Evolutionary conservation across 2,888 invertebrate species (phyloP), one percentile per base, ranked within the genome.

Genomic region (Chaitophorus viminalis): DNA sequence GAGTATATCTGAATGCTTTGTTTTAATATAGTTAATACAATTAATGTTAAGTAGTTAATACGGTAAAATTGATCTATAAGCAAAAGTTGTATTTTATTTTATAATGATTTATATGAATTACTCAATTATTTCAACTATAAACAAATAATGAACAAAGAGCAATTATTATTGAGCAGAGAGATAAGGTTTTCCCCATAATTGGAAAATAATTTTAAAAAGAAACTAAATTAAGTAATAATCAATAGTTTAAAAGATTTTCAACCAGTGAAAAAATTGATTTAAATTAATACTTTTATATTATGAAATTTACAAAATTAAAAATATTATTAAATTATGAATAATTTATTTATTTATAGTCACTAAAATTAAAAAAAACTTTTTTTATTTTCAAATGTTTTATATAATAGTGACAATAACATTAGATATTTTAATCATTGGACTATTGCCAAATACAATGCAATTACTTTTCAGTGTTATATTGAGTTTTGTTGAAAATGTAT

Each of bases 361-460:
- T 68, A 8, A 68, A 70, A 29, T 11, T 36, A 29, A 9, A 74
- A 82, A 82, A 68, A 31, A 39, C 21, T 31, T 68, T 60, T 82
- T 29, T 39, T 29, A 29, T 74, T 82, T 82, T 74, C 1, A 52
- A 82, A 82, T 75, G 11, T 60, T 75, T 83, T 29, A 60, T 39
- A 29, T 29, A 82, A 82, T 54, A 74, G 54, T 18, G 11, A 36
- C 33, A 82, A 82, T n/a, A 82, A 82, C 18, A 54, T n/a, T 74
- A 60, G 83, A 83, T 83, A 83, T 83, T 83, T 83, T 75, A 60
- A 83, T 74, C 74, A 75, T 83, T 83, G 83, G 83, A 3, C 33
- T 83, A 75, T 74, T 83, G 83, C 83, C 83, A 83, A 75, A 60
- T n/a, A 54, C 74, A 46, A 75, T 54, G n/a, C 36, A 75, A 83